Evolutionary conservation across 30 jellyfish, hydroid and myxozoan species (phyloP), one percentile per base, ranked within the genome.

Genomic region (Cassiopea andromeda): DNA sequence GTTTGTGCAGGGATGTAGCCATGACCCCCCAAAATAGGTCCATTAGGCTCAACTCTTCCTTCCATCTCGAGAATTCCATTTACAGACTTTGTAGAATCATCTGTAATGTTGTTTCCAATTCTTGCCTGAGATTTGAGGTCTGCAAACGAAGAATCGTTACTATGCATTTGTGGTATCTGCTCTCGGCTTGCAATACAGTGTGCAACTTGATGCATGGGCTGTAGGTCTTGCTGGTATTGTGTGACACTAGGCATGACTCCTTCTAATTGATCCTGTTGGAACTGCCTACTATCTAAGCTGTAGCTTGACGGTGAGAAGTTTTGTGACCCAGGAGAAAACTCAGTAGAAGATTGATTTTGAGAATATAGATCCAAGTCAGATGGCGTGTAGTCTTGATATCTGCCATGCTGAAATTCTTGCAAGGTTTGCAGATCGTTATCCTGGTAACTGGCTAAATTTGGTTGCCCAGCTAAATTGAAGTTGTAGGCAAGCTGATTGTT

Each of bases 1-100:
- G 99, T 96, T 77, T 96, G 99, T 12, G 99, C 96, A 1, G 99
- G 99, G 46, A 96, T 77, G 72, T 96, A 96, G 6, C 99, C 99
- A 47, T 92, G 94, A 1, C 98, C 97, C 12, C 98, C 99, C 19
- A 96, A 75, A 17, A 96, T 92, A 13, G 99, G 99, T 12, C 99
- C 99, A 59, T 96, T 96, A 1, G 99, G 99, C 71, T 96, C 99
- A 13, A 88, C 90, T 44, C 92, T 70, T 7, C 92, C 99, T 64
- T 83, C 98, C 90, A 73, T 83, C 74, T 83, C 88, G 16, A 90
- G 74, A 15, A 80, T 80, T 16, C 91, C 97, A 57, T 90, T 90
- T 46, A 83, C 97, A 47, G 92, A 78, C 4, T 46, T 72, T 18
- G 85, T 48, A 16, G 77, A 47, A 8, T 76, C 89, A 27, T 69